Evolutionary conservation across 1,140 invertebrate species (phyloP).

Genomic region (Ridgeia piscesae): DNA sequence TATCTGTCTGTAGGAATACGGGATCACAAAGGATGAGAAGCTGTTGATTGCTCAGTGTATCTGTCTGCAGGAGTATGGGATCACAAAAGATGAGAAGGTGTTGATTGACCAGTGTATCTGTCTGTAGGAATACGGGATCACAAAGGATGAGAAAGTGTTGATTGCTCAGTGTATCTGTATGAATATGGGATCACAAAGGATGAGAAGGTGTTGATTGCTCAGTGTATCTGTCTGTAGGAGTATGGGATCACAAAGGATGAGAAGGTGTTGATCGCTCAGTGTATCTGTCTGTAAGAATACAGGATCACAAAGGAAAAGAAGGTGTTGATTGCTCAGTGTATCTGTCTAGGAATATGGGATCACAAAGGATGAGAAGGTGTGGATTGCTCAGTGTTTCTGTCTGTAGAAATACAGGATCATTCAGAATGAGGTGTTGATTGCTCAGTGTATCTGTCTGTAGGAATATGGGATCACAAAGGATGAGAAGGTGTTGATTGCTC

Average conservation of each 20-base stretch:
- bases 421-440: constrained; percentile 90
- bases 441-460: constrained; percentile 78
- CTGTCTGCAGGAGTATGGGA: too few relatives aligned
- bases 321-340: constrained; percentile 93
- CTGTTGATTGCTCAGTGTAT: too few relatives aligned
- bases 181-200: too few relatives aligned
- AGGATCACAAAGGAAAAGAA: constrained; percentile 95
- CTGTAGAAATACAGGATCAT: constrained; percentile 93
- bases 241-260: too few relatives aligned
- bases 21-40: too few relatives aligned
- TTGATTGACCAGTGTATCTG: too few relatives aligned
- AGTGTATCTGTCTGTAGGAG: neutral
- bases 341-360: constrained; percentile 88
- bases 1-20: too few relatives aligned
- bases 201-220: too few relatives aligned
- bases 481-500: constrained; percentile 95
- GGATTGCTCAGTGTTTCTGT: constrained; percentile 87
- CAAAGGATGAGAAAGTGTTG: too few relatives aligned
- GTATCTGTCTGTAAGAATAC: constrained; percentile 76
- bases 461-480: constrained; percentile 95
- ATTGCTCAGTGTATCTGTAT: neutral
- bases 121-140: too few relatives aligned
- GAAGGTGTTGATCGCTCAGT: neutral
- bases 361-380: constrained; percentile 91
- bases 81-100: too few relatives aligned